A percentile compares a stretch with the other conserved stretches of the same genome.
Conservation (phyloP, 1,140 invertebrate genomes). For the Subanguina moxae region DNA sequence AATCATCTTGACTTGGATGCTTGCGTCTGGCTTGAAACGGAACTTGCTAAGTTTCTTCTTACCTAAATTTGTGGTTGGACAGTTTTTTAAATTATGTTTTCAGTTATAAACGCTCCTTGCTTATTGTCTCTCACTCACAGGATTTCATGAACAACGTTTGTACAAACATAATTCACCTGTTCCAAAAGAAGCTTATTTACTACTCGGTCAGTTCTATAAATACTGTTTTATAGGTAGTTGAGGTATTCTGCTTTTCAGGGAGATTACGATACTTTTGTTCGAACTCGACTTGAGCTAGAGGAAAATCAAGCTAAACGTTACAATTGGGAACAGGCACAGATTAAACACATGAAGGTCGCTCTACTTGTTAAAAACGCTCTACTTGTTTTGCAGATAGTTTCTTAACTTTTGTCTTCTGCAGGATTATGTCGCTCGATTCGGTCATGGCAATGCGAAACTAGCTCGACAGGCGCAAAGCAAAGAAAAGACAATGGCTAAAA, state of each 20-base stretch:
- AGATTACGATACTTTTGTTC: slow-evolving; percentile 91
- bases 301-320: background rate
- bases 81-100: slow-evolving; percentile 69
- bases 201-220: slow-evolving; percentile 73
- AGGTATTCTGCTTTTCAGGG: slow-evolving; percentile 61
- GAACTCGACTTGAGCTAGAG: slow-evolving; percentile 72
- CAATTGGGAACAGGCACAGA: slow-evolving; percentile 66
- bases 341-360: slow-evolving; percentile 84
- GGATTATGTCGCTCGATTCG: slow-evolving; percentile 68
- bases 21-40: slow-evolving; percentile 95
- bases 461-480: slow-evolving; percentile 97
- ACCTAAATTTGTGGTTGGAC: background rate
- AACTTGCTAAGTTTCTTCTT: slow-evolving; percentile 74
- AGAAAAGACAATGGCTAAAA: slow-evolving; percentile 97
- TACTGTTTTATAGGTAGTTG: background rate
- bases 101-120: slow-evolving; percentile 90
- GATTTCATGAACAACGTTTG: slow-evolving; percentile 99
- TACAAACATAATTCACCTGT: slow-evolving; percentile 94
- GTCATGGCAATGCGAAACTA: slow-evolving; percentile 72
- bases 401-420: slow-evolving; percentile 57
- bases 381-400: background rate
- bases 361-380: slow-evolving; percentile 12
- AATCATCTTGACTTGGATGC: slow-evolving; percentile 86
- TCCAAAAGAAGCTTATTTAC: slow-evolving; percentile 86
- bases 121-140: slow-evolving; percentile 98